Evolutionary conservation across 2,797 vertebrate species (phyloP), one percentile per base, ranked within the genome.

Genomic region (Avahi laniger): DNA sequence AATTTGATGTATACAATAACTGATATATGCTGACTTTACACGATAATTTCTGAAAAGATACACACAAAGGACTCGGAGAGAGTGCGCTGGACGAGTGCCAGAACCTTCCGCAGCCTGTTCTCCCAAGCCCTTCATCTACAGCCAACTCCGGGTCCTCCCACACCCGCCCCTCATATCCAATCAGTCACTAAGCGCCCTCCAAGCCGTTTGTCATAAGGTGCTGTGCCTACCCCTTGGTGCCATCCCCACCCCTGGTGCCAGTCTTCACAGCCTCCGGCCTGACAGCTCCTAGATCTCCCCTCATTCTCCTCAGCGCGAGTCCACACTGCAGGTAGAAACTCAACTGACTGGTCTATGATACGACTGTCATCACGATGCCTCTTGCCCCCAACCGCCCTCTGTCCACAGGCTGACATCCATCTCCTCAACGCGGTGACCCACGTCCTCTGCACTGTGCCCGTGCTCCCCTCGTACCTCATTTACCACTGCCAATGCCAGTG

Each of bases 1-100:
- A 28, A 76, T 14, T 67, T 76, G 38, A 43, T 41, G 63, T 24
- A 52, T 28, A 92, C 22, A 28, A 63, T 41, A 65, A 61, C 17
- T 65, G 38, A 75, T n/a, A 57, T 0, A 41, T 38, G n/a, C 57
- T 82, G 79, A 83, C 57, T 59, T 87, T 46, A 78, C 8, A 67
- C 41, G 88, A 50, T n/a, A 54, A 65, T 63, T 91, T 87, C 76
- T 79, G 38, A 67, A 92, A 73, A 76, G 50, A 67, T 18, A 89
- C 4, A 88, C 20, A 92, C 1, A 57, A 76, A 90, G 69, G 70
- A 75, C 50, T 78, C 17, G 7, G 72, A 76, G 30, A 80, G 33
- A 46, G 70, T n/a, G 12, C 38, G 2, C 26, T 28, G 22, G 24
- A 86, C 41, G 28, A 50, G 35, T 0, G 1, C 79, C 50, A 89